Evolutionary conservation across 2,113 vertebrate species (phyloP).

Genomic region (Mellivora capensis): DNA sequence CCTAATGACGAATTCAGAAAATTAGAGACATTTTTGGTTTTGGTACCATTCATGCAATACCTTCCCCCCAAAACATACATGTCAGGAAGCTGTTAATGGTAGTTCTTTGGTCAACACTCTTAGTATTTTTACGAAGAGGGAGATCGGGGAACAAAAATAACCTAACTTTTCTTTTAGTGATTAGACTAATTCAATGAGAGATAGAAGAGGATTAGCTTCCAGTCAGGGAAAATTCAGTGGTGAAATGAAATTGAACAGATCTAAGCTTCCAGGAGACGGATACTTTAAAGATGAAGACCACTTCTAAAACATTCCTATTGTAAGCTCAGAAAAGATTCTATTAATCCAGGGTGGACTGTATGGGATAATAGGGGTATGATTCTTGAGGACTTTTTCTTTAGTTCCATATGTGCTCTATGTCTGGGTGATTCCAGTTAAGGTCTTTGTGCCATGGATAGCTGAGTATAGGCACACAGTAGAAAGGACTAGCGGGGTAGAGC

Average conservation of each 20-base stretch:
- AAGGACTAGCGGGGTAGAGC: neutral
- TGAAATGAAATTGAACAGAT: neutral
- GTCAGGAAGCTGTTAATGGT: neutral
- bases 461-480: neutral
- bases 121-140: neutral
- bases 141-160: neutral
- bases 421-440: neutral
- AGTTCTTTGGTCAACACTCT: neutral
- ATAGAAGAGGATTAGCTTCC: neutral
- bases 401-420: neutral
- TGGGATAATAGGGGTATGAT: neutral
- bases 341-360: neutral
- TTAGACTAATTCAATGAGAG: neutral
- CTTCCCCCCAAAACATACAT: neutral
- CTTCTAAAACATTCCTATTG: neutral
- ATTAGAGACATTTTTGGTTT: neutral
- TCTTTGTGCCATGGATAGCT: neutral
- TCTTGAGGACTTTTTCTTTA: neutral
- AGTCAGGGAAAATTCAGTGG: neutral
- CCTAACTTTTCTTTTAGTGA: neutral
- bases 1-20: neutral
- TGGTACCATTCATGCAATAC: neutral
- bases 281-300: neutral
- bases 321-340: neutral
- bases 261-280: neutral